Evolutionary conservation across 2,888 invertebrate species (phyloP).

Genomic region (Muscina levida): DNA sequence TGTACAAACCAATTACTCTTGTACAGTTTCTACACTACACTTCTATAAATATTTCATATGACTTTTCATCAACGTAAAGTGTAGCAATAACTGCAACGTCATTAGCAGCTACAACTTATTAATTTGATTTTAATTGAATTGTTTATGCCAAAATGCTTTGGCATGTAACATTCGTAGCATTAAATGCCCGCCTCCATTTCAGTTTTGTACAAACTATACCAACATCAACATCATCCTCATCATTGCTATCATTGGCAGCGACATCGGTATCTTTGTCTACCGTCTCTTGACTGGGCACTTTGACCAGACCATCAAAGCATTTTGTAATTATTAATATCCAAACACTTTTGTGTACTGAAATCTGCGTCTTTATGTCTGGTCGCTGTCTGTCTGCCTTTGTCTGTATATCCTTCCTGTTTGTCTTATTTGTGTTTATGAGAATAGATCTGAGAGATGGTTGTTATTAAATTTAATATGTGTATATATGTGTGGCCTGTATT

Average conservation of each 20-base stretch:
- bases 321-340: constrained; percentile 29
- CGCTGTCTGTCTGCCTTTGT: constrained; percentile 1
- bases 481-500: not conserved
- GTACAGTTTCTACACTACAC: too few species aligned
- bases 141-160: constrained; percentile 61
- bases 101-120: constrained; percentile 50
- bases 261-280: constrained; percentile 36
- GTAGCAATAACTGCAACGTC: too few species aligned
- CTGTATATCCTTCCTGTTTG: not conserved
- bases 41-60: too few species aligned
- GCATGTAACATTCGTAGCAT: constrained; percentile 34
- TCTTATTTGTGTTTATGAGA: not conserved
- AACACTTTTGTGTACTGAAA: constrained; percentile 31
- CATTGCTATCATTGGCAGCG: not conserved
- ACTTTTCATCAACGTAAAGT: too few species aligned
- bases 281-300: constrained; percentile 17
- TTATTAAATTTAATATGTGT: constrained; percentile 18
- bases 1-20: too few species aligned
- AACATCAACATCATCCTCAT: not conserved
- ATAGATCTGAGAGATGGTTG: constrained; percentile 5
- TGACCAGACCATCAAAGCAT: constrained; percentile 34
- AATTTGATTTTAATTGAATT: constrained; percentile 64
- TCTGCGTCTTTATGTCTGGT: constrained; percentile 8
- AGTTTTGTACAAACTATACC: not conserved
- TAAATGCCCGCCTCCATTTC: constrained; percentile 6